phyloP scores from a whole-genome alignment of 35 echinoderm and acorn worm species.

The Lytechinus variegatus region DNA sequence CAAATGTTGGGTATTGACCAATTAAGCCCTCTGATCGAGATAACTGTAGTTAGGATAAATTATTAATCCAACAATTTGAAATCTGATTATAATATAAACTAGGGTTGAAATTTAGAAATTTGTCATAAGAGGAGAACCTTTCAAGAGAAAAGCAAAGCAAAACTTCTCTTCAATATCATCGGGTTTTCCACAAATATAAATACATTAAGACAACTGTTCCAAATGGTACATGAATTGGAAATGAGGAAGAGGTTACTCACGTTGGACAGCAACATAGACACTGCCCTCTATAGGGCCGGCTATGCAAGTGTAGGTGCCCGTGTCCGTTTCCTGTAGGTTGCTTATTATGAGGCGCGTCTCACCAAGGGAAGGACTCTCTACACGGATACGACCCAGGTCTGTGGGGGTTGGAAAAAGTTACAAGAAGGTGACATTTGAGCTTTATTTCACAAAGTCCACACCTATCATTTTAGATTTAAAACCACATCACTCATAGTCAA shows the following conservation, averaged over 20 bases:
- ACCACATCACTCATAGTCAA: no score
- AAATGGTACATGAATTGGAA: background rate
- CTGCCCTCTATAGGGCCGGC: constrained; percentile 69
- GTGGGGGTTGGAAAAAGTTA: background rate
- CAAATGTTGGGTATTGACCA: no score
- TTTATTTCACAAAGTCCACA: no score
- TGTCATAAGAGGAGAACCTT: background rate
- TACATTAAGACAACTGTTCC: no score
- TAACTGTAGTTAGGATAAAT: no score
- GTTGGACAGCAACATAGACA: constrained; percentile 63
- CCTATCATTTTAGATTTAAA: no score
- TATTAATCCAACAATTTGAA: no score
- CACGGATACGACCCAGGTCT: constrained; percentile 52
- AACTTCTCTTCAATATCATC: background rate
- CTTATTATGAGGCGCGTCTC: constrained; percentile 56
- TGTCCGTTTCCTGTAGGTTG: constrained; percentile 62
- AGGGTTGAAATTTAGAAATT: no score
- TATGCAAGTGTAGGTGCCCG: constrained; percentile 75
- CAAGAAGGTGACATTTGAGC: no score
- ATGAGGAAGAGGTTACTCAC: constrained; percentile 59
- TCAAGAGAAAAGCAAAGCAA: background rate
- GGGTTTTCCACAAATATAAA: background rate
- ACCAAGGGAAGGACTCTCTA: constrained; percentile 47
- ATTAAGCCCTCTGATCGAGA: no score
- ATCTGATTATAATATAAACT: no score